Evolutionary conservation across 2,888 invertebrate genomes (phyloP).

Genomic region (Phragmatobia fuliginosa): DNA sequence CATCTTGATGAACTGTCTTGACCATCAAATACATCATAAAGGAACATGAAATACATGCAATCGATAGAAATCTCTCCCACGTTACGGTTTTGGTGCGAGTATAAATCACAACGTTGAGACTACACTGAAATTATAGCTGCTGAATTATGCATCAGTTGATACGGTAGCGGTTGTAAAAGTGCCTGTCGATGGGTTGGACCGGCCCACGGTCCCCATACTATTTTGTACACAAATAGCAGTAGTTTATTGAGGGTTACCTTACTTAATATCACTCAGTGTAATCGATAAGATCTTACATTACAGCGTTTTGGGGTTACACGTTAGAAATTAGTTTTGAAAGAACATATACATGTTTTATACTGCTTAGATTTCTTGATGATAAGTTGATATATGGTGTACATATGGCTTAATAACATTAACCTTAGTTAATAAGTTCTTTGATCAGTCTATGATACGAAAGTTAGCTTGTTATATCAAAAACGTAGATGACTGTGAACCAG

Average conservation of each 20-base stretch:
- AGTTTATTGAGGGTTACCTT: constrained; percentile 41
- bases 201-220: constrained; percentile 42
- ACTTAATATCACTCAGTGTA: constrained; percentile 18
- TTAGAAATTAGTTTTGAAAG: constrained; percentile 4
- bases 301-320: constrained; percentile 1
- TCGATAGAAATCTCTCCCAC: constrained; percentile 48
- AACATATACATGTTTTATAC: neutral
- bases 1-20: neutral
- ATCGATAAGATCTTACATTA: constrained; percentile 15
- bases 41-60: constrained; percentile 52
- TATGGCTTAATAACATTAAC: neutral
- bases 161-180: constrained; percentile 74
- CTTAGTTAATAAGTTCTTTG: neutral
- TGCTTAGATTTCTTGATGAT: neutral
- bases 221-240: constrained; percentile 50
- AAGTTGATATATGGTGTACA: neutral
- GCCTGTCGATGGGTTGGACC: constrained; percentile 54
- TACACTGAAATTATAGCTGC: constrained; percentile 77
- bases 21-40: constrained; percentile 34
- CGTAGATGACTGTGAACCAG: neutral
- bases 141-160: constrained; percentile 81
- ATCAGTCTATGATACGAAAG: neutral
- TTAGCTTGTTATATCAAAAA: neutral
- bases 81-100: constrained; percentile 71
- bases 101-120: constrained; percentile 77